Evolutionary conservation across 1,140 invertebrate genomes (phyloP).

Genomic region (Sinonovacula constricta): DNA sequence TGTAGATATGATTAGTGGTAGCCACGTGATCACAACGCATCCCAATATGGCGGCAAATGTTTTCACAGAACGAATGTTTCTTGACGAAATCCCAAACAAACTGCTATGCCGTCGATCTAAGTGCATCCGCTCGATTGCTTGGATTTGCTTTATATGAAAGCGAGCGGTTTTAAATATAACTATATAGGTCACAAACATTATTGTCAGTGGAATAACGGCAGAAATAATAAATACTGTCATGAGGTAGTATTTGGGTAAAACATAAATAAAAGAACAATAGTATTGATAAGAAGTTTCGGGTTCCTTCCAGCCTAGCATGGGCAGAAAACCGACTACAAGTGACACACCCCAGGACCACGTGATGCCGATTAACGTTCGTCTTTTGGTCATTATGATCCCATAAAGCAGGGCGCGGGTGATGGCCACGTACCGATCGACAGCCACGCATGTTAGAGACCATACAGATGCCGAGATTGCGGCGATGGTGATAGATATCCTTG

Average conservation of each 20-base stretch:
- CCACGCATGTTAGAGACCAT: conserved; percentile 58
- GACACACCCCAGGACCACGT: conserved; percentile 51
- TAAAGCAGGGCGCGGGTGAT: conserved; percentile 58
- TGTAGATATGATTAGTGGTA: conserved; percentile 58
- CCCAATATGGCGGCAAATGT: conserved; percentile 59
- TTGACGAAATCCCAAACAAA: conserved; percentile 52
- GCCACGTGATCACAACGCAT: conserved; percentile 64
- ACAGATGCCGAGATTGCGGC: conserved; percentile 54
- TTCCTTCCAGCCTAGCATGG: conserved; percentile 62
- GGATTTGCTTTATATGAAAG: conserved; percentile 63
- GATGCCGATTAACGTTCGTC: conserved; percentile 38
- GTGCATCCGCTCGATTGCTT: conserved; percentile 58
- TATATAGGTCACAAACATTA: conserved; percentile 58
- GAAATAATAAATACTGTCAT: conserved; percentile 53
- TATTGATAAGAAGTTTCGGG: conserved; percentile 22
- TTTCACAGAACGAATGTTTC: conserved; percentile 58
- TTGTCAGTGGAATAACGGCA: conserved; percentile 57
- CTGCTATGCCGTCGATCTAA: conserved; percentile 38
- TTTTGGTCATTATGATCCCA: conserved; percentile 51
- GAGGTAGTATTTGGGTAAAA: conserved; percentile 56
- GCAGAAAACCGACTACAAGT: conserved; percentile 58
- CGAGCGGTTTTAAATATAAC: conserved; percentile 57
- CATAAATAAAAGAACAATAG: conserved; percentile 66
- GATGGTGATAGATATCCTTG: conserved; percentile 59
- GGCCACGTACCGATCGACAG: conserved; percentile 64